A percentile compares a stretch with the other conserved stretches of the same genome.
phyloP scores from a whole-genome alignment of 2,888 invertebrate species.

The Liopterus haemorrhoidalis region DNA sequence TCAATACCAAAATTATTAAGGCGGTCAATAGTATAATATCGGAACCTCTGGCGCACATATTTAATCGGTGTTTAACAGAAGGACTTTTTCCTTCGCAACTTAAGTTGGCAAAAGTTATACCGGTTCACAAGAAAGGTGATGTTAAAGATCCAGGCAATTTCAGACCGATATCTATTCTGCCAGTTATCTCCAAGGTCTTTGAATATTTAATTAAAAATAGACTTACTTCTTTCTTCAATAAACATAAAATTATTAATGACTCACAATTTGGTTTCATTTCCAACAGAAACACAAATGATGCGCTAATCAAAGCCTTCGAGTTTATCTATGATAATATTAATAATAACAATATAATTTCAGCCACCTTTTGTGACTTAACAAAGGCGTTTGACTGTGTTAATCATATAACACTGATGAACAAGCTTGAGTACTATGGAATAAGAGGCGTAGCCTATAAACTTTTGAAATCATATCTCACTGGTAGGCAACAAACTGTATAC shows the following conservation, averaged over 20 bases:
- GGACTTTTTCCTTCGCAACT: slow-evolving; percentile 14
- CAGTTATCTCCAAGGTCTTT: slow-evolving; percentile 17
- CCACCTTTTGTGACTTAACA: slow-evolving; percentile 1
- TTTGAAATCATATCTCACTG: not conserved
- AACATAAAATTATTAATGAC: slow-evolving; percentile 17
- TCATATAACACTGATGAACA: slow-evolving; percentile 8
- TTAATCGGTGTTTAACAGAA: slow-evolving; percentile 10
- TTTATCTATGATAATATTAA: slow-evolving; percentile 2
- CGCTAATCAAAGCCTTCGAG: not conserved
- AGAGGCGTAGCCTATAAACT: slow-evolving; percentile 4
- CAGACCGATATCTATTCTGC: slow-evolving; percentile 14
- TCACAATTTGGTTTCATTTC: slow-evolving; percentile 21
- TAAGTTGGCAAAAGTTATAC: slow-evolving; percentile 13
- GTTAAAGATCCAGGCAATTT: slow-evolving; percentile 9
- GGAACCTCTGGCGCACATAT: slow-evolving; percentile 2
- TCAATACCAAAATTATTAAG: no score
- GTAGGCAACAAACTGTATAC: slow-evolving; percentile 1
- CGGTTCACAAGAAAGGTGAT: slow-evolving; percentile 16
- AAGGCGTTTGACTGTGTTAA: not conserved
- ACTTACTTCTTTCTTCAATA: not conserved
- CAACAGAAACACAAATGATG: slow-evolving; percentile 3
- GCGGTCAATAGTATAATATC: no score
- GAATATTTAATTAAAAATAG: slow-evolving; percentile 6
- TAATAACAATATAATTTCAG: not conserved
- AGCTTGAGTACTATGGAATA: slow-evolving; percentile 14